Base-by-base conservation (phyloP, 2,888 invertebrate species). In the Parapristionchus giblindavisi region DNA sequence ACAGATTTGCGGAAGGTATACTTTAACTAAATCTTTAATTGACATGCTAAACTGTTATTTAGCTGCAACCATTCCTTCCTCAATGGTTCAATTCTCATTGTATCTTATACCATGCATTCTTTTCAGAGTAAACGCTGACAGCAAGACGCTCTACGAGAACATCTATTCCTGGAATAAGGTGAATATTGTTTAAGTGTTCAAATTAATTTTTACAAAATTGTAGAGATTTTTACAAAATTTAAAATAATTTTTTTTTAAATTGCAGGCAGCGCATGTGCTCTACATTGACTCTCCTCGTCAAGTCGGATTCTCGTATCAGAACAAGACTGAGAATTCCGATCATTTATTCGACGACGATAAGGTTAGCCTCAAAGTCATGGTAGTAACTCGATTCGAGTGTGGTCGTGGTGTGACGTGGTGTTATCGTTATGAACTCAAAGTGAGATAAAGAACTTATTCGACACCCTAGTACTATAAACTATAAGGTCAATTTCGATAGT, bases 211-310 rank as follows among this genome's bases (percentile, higher is more conserved):
- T 58, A 11, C n/a, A n/a, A n/a, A n/a, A n/a, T n/a, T n/a, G n/a
- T n/a, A n/a, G n/a, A n/a, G n/a, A n/a, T n/a, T n/a, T n/a, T n/a
- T n/a, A n/a, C n/a, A n/a, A n/a, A n/a, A n/a, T n/a, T n/a, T n/a
- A n/a, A n/a, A n/a, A n/a, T n/a, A n/a, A n/a, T n/a, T n/a, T n/a
- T n/a, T n/a, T n/a, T n/a, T n/a, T n/a, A n/a, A n/a, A n/a, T 48
- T 75, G 58, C 36, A 90, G 89, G 80, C 88, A 17, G 89, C 90
- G 14, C 91, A 90, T 81, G 88, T 91, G 77, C 71, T 91, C 68
- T 91, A 89, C 83, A 78, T 91, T 76, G 91, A 91, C 82, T 88
- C 90, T 1, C 91, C 90, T 38, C 89, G 89, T 40, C 89, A 90
- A 71, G 90, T 91, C 60, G 90, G 91, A 5, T 91, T 88, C 82